These are phyloP conservation scores for Dilophus febrilis DNA, from an alignment of 2,888 invertebrate species.

Conservation along the genomic window DNA sequence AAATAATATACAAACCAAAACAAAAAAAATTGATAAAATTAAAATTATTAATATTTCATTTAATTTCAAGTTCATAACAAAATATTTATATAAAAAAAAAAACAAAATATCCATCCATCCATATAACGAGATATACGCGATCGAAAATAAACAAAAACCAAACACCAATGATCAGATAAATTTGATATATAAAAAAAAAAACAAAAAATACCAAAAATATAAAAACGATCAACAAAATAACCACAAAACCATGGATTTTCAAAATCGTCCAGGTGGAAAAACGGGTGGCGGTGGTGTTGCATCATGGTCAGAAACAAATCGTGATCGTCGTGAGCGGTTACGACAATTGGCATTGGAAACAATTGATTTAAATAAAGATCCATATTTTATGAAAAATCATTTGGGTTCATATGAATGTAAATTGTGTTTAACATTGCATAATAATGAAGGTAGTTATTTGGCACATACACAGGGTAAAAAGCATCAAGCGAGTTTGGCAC, in stretches of 20 bases:
- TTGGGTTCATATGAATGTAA: conserved; percentile 98
- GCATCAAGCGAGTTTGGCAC: conserved; percentile 95
- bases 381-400: conserved; percentile 99
- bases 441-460: conserved; percentile 97
- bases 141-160: no score
- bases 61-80: no score
- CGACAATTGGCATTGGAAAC: conserved; percentile 94
- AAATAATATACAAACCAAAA: no score
- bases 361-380: conserved; percentile 97
- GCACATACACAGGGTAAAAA: conserved; percentile 99
- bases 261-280: conserved; percentile 96
- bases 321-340: conserved; percentile 88
- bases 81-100: no score
- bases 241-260: conserved; percentile 99
- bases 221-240: no score
- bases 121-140: no score
- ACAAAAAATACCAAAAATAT: no score
- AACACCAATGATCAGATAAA: no score
- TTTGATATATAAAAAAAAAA: no score
- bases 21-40: no score
- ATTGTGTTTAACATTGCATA: conserved; percentile 92
- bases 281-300: conserved; percentile 99
- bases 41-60: no score
- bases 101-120: no score
- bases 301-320: conserved; percentile 95